Percentiles rank a stretch among this genome's conserved stretches.
These are phyloP conservation scores for Lordiphosa fenestrarum DNA, from an alignment of 2,888 invertebrate genomes.

Conservation along the genomic window DNA sequence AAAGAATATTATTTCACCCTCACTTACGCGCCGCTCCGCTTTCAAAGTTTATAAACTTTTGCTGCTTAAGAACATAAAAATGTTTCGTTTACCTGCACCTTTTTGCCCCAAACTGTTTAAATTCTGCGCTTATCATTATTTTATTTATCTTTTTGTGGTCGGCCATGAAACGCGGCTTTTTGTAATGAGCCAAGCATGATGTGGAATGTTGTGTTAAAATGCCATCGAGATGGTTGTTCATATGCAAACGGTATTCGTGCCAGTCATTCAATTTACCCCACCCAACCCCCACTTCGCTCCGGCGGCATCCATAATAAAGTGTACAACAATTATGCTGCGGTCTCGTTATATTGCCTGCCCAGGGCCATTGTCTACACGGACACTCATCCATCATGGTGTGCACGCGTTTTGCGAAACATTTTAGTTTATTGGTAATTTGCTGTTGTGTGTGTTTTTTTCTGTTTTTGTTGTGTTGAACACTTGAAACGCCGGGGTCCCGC, in stretches of 20 bases:
- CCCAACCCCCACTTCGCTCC: background rate
- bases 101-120: conserved; percentile 1
- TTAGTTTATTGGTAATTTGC: conserved; percentile 36
- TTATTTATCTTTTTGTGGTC: conserved; percentile 1
- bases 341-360: conserved; percentile 25
- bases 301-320: conserved; percentile 46
- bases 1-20: too few species aligned
- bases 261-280: conserved; percentile 56
- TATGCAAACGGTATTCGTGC: conserved; percentile 37
- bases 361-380: conserved; percentile 17
- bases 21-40: too few species aligned
- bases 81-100: background rate
- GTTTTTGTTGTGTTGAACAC: too few species aligned
- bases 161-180: conserved; percentile 52
- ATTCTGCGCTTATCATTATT: conserved; percentile 11
- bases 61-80: too few species aligned
- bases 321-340: conserved; percentile 52
- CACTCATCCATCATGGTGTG: conserved; percentile 28
- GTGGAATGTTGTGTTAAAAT: conserved; percentile 37
- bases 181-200: conserved; percentile 67
- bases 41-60: too few species aligned
- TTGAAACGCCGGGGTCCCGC: background rate
- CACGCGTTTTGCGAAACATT: conserved; percentile 36
- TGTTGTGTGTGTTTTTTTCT: conserved; percentile 3
- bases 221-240: conserved; percentile 5